A percentile compares a stretch with the other conserved stretches of the same genome.
These are phyloP conservation scores for Podabrus alpinus DNA, from an alignment of 2,888 invertebrate genomes.

Conservation along the genomic window DNA sequence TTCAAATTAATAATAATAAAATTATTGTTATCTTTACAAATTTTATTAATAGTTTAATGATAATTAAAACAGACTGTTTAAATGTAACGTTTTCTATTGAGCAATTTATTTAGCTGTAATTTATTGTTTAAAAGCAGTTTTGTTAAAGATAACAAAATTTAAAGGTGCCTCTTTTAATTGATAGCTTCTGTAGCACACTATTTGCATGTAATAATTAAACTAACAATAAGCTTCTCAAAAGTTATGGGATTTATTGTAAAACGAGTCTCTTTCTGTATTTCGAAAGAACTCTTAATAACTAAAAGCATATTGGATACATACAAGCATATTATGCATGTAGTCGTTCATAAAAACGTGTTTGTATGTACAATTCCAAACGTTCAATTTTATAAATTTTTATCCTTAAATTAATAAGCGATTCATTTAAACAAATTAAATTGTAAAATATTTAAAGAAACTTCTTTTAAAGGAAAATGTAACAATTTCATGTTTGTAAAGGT, in stretches of 20 bases:
- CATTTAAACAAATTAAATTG: no score
- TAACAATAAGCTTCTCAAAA: neutral
- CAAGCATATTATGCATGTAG: neutral
- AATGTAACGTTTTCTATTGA: neutral
- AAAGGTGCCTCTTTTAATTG: neutral
- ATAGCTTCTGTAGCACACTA: neutral
- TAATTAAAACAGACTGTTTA: neutral
- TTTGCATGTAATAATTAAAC: neutral
- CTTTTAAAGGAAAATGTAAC: neutral
- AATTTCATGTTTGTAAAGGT: neutral
- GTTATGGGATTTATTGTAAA: neutral
- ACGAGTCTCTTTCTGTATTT: neutral
- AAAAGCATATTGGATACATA: neutral
- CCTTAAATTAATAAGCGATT: neutral
- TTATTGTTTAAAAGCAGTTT: neutral
- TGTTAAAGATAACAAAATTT: neutral
- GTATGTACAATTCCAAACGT: neutral
- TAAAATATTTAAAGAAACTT: neutral
- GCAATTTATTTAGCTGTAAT: neutral
- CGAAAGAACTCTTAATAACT: neutral
- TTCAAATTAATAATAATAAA: slow-evolving; percentile 9
- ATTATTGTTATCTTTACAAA: neutral
- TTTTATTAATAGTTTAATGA: neutral
- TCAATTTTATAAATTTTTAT: neutral
- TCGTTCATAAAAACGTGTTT: neutral